A percentile compares a stretch with the other conserved stretches of the same genome.
phyloP scores from a whole-genome alignment of 2,113 vertebrate genomes.

The Cottus gobio region DNA sequence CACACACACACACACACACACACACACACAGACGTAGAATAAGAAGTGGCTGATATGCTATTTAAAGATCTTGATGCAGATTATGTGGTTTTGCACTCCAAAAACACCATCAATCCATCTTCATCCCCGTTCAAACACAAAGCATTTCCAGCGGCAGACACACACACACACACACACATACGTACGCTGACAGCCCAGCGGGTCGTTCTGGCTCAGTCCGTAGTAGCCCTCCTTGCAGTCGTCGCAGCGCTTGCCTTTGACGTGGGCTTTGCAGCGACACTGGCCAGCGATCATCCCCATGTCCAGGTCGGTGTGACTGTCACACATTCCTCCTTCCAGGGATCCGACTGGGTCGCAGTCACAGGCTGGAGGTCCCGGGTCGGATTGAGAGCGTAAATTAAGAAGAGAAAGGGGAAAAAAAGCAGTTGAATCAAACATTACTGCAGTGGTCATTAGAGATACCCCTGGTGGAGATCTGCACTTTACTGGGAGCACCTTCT shows the following conservation, averaged over 20 bases:
- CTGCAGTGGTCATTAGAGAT: neutral
- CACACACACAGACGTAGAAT: neutral
- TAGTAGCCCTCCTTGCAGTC: constrained; percentile 85
- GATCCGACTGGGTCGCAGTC: constrained; percentile 90
- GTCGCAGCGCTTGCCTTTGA: constrained; percentile 86
- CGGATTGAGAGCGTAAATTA: neutral
- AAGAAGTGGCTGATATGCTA: neutral
- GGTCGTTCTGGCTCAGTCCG: constrained; percentile 86
- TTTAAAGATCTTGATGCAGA: constrained; percentile 7
- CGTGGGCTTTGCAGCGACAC: constrained; percentile 88
- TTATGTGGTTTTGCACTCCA: neutral
- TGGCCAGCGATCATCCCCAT: constrained; percentile 87
- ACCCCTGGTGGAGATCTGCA: neutral
- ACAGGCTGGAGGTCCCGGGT: constrained; percentile 76
- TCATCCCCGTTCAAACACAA: neutral
- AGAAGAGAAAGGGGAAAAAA: neutral
- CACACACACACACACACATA: constrained; percentile 31
- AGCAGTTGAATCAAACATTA: neutral
- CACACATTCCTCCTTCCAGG: constrained; percentile 86
- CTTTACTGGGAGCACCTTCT: neutral
- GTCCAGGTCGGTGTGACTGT: constrained; percentile 83
- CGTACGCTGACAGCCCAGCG: constrained; percentile 85
- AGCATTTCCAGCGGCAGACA: neutral
- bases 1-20: constrained; percentile 1
- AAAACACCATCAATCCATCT: neutral